Conservation (phyloP, 2,113 vertebrate species). For the Trogon surrucura region DNA sequence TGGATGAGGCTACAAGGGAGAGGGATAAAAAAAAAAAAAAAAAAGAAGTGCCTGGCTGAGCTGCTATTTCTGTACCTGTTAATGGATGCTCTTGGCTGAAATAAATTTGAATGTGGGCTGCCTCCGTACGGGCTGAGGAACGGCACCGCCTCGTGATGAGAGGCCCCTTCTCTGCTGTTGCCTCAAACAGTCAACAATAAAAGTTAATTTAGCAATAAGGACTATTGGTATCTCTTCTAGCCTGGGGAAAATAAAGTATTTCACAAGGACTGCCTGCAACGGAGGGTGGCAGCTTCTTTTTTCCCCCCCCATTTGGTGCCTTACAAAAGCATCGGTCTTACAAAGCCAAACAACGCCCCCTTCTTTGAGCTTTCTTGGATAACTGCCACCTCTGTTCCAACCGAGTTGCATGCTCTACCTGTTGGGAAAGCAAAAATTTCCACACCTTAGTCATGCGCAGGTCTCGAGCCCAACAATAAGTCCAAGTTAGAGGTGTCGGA, state of each 20-base stretch:
- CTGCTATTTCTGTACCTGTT: constrained; percentile 58
- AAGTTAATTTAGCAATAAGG: background rate
- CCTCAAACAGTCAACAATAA: background rate
- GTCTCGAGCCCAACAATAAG: background rate
- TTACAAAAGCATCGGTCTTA: background rate
- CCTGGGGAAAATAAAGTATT: background rate
- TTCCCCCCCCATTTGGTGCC: background rate
- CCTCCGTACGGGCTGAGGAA: background rate
- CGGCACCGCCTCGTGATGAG: background rate
- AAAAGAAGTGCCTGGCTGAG: background rate
- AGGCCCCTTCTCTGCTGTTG: background rate
- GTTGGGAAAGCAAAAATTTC: constrained; percentile 50
- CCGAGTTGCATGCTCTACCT: background rate
- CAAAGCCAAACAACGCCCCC: background rate
- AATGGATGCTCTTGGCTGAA: constrained; percentile 27
- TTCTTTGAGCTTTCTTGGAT: background rate
- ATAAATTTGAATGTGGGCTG: constrained; percentile 28
- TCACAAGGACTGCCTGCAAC: background rate
- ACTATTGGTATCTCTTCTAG: background rate
- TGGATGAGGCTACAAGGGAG: background rate
- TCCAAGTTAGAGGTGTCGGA: background rate
- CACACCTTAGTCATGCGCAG: background rate
- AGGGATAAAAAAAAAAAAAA: rapidly evolving
- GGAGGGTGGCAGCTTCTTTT: background rate
- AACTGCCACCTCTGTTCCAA: constrained; percentile 13